Percentiles rank a stretch among this genome's conserved stretches.
Conservation (phyloP, 2,113 vertebrate species). For the Piaya cayana region DNA sequence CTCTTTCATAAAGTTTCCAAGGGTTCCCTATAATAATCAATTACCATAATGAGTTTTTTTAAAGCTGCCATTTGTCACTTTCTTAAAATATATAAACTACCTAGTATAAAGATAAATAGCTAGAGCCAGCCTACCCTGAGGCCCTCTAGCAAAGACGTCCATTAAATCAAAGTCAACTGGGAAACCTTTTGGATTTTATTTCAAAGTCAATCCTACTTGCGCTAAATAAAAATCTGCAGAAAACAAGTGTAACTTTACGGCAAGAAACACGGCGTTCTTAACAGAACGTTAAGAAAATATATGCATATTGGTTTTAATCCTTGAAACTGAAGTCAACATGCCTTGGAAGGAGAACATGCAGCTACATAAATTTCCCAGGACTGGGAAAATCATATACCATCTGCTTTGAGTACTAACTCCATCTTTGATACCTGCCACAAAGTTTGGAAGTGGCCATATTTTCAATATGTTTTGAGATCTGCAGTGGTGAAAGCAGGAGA, state of each 20-base stretch:
- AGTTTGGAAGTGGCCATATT: rapidly evolving
- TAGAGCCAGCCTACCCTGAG: constrained; percentile 55
- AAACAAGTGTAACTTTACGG: constrained; percentile 1
- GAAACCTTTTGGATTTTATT: constrained; percentile 74
- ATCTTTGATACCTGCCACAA: neutral
- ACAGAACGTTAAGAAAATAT: neutral
- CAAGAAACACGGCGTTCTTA: neutral
- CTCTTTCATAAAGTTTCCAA: constrained; percentile 74
- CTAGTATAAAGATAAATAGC: constrained; percentile 78
- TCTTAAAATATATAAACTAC: constrained; percentile 83
- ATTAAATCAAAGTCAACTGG: constrained; percentile 78
- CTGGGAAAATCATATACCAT: neutral
- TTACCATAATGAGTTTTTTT: constrained; percentile 84
- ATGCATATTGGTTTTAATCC: neutral
- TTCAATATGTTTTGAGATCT: neutral
- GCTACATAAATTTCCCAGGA: neutral
- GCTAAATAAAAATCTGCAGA: constrained; percentile 12
- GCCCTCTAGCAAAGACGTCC: constrained; percentile 56
- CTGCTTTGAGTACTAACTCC: neutral
- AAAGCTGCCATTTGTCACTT: constrained; percentile 81
- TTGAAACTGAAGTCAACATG: neutral
- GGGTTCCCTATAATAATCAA: constrained; percentile 81
- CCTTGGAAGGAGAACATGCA: neutral
- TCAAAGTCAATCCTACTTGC: constrained; percentile 64
- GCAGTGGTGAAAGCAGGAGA: neutral